A percentile compares a stretch with the other conserved stretches of the same genome.
Evolutionary conservation across 2,888 invertebrate genomes (phyloP).

Genomic region (Amiota communis): DNA sequence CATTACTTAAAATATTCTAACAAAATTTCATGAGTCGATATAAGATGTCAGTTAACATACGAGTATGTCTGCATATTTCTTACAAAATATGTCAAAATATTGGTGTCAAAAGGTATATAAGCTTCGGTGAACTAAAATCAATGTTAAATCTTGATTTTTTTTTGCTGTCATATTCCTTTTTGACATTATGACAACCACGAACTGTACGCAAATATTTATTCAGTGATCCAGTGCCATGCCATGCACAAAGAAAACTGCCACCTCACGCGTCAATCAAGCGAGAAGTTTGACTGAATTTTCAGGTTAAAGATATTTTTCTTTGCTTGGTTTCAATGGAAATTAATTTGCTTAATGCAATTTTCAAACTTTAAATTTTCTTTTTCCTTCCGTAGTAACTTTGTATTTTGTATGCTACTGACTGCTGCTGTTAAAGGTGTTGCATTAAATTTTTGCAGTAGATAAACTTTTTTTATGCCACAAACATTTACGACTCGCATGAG

Average conservation of each 20-base stretch:
- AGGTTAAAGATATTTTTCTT: not conserved
- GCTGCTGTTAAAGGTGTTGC: not conserved
- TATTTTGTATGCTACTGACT: not conserved
- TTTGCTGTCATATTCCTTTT: too few species aligned
- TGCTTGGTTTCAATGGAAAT: not conserved
- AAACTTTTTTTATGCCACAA: conserved; percentile 10
- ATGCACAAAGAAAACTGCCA: not conserved
- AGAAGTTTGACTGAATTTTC: not conserved
- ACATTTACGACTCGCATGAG: conserved; percentile 9
- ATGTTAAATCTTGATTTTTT: not conserved
- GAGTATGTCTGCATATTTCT: too few species aligned
- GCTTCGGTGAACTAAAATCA: too few species aligned
- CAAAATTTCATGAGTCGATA: too few species aligned
- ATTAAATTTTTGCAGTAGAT: not conserved
- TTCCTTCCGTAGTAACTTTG: not conserved
- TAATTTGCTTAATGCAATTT: conserved; percentile 2
- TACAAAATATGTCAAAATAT: too few species aligned
- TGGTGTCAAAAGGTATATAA: too few species aligned
- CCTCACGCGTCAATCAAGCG: not conserved
- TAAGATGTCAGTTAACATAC: too few species aligned
- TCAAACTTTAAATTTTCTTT: not conserved
- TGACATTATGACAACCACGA: not conserved
- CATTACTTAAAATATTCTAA: too few species aligned
- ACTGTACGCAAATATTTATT: not conserved
- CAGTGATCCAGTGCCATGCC: too few species aligned